These are phyloP conservation scores for Lerema accius DNA, from an alignment of 1,140 invertebrate species.

Conservation along the genomic window DNA sequence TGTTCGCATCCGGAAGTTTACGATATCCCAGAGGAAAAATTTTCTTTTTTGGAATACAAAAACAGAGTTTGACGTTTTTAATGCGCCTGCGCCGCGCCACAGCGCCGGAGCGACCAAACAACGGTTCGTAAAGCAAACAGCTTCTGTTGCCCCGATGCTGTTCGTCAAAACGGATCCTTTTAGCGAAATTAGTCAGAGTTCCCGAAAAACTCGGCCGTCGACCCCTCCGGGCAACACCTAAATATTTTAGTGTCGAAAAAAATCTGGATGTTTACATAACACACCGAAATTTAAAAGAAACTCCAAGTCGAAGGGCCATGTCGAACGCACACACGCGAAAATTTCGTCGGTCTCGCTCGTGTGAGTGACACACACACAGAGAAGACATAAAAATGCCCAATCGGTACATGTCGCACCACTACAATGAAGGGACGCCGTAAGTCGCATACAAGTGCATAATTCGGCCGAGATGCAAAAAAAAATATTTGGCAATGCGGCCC, in stretches of 20 bases:
- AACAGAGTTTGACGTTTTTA: slow-evolving; percentile 44
- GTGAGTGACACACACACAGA: slow-evolving; percentile 71
- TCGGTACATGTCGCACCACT: slow-evolving; percentile 79
- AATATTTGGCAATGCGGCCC: slow-evolving; percentile 83
- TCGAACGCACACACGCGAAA: slow-evolving; percentile 64
- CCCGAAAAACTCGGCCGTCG: slow-evolving; percentile 76
- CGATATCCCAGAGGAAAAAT: slow-evolving; percentile 38
- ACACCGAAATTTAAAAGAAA: slow-evolving; percentile 76
- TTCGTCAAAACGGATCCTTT: slow-evolving; percentile 58
- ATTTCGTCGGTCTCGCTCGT: slow-evolving; percentile 60
- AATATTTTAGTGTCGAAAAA: slow-evolving; percentile 74
- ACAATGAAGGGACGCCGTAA: slow-evolving; percentile 81
- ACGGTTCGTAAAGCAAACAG: slow-evolving; percentile 43
- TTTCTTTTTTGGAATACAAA: slow-evolving; percentile 40
- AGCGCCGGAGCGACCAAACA: slow-evolving; percentile 41
- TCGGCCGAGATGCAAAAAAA: slow-evolving; percentile 83
- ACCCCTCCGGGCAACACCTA: slow-evolving; percentile 73
- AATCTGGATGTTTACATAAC: slow-evolving; percentile 79
- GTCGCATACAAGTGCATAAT: slow-evolving; percentile 83
- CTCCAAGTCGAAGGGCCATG: slow-evolving; percentile 63
- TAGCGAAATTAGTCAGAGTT: slow-evolving; percentile 76
- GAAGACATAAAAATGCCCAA: slow-evolving; percentile 74
- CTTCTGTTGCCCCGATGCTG: slow-evolving; percentile 50
- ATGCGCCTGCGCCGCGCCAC: slow-evolving; percentile 62
- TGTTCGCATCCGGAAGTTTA: slow-evolving; percentile 46